Base-by-base conservation (phyloP, 1,140 invertebrate genomes). In the Drosophila arizonae region DNA sequence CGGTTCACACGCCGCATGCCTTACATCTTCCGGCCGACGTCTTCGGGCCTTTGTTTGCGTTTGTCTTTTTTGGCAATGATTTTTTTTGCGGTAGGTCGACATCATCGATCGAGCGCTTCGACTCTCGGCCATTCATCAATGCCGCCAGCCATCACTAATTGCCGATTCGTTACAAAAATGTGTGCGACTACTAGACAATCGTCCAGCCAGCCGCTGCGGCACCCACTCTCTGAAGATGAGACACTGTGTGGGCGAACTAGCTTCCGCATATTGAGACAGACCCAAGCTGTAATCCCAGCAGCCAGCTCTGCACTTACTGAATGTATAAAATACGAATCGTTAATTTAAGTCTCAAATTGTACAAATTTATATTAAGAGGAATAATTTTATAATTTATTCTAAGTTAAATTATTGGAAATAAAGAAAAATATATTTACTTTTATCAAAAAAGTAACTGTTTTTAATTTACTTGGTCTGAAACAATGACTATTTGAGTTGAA, bases 111-210 rank as follows among this genome's bases (percentile, higher is more conserved):
- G 76, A 76, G 66, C 56, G 48, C 11, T 66, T 30, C 26, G 46
- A 46, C 68, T 46, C 6, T 33, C 33, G 71, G 73, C 43, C 74
- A 90, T 90, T 90, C 81, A 90, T 90, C 86, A 71, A 67, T 77
- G 62, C 72, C 77, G 52, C 66, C 78, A 63, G 78, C 76, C 86
- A 86, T 79, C 52, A 76, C 87, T 87, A 90, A 90, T 90, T 87
- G 81, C 45, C 77, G 56, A 90, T 90, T 86, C 86, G 87, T 77
- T 87, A 79, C 86, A 79, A 90, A 74, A 86, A 87, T 90, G 87
- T 90, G 86, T 62, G 36, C 36, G 76, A 86, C 72, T 75, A 30
- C 21, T 6, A 71, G 50, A 54, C 26, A 56, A 54, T 57, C 26
- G 58, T 28, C 63, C 33, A 4, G 24, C 52, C 33, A 56, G 26